phyloP scores from a whole-genome alignment of 2,113 vertebrate genomes.

The Sinocyclocheilus anophthalmus region DNA sequence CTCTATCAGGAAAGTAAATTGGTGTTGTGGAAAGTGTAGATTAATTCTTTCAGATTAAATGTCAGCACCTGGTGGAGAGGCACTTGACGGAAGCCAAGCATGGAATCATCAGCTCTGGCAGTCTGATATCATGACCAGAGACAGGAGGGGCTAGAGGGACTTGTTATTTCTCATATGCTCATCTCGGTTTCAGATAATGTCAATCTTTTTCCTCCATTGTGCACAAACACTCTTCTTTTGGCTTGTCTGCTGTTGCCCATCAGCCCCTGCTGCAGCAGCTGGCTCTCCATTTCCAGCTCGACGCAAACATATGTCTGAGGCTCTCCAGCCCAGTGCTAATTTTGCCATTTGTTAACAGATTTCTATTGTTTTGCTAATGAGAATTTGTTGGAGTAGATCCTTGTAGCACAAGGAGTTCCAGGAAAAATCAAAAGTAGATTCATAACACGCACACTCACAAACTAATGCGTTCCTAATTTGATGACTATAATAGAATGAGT shows the following conservation, averaged over 20 bases:
- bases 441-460: conserved; percentile 14
- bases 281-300: conserved; percentile 34
- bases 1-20: conserved; percentile 7
- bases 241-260: conserved; percentile 36
- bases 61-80: conserved; percentile 66
- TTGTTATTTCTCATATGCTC: conserved; percentile 39
- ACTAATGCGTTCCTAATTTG: conserved; percentile 23
- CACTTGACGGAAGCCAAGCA: conserved; percentile 52
- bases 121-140: conserved; percentile 30
- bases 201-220: conserved; percentile 25
- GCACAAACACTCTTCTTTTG: conserved; percentile 34
- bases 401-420: conserved; percentile 40
- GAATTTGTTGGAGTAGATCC: conserved; percentile 48
- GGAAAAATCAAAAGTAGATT: conserved; percentile 40
- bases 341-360: conserved; percentile 51
- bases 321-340: conserved; percentile 51
- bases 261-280: conserved; percentile 39
- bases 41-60: conserved; percentile 74
- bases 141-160: neutral
- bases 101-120: conserved; percentile 53
- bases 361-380: conserved; percentile 53
- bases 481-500: conserved; percentile 5
- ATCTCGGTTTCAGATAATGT: conserved; percentile 29
- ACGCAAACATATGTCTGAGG: conserved; percentile 55
- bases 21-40: conserved; percentile 46